Evolutionary conservation across 2,888 invertebrate species (phyloP).

Genomic region (Antheraea yamamai): DNA sequence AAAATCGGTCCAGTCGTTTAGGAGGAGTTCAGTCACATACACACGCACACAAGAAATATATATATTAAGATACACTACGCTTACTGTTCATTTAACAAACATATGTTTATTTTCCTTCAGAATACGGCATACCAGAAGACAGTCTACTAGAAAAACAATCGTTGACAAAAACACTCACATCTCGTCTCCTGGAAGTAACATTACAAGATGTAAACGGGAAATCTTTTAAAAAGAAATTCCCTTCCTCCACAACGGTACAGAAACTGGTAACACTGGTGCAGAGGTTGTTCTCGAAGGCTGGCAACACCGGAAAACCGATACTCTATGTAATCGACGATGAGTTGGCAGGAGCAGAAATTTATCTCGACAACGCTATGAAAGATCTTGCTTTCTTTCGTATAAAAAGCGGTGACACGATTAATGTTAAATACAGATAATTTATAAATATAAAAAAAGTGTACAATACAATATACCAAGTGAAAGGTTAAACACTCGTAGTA

Average conservation of each 20-base stretch:
- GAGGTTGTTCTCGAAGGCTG: slow-evolving; percentile 84
- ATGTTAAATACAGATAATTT: slow-evolving; percentile 84
- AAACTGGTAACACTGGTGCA: slow-evolving; percentile 91
- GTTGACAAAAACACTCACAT: slow-evolving; percentile 84
- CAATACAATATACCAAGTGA: no score
- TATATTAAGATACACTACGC: no score
- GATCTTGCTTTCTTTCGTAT: slow-evolving; percentile 92
- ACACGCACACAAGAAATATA: no score
- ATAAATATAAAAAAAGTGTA: not conserved
- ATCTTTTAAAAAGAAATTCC: slow-evolving; percentile 86
- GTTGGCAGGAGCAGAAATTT: slow-evolving; percentile 85
- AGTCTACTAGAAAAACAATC: slow-evolving; percentile 82
- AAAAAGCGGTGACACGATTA: slow-evolving; percentile 90
- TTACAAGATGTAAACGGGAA: slow-evolving; percentile 80
- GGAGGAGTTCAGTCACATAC: no score
- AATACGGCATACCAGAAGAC: slow-evolving; percentile 91
- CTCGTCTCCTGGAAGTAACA: slow-evolving; percentile 84
- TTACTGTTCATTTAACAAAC: no score
- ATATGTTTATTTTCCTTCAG: slow-evolving; percentile 67
- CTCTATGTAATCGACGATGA: slow-evolving; percentile 80
- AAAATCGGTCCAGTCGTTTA: no score
- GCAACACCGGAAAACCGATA: slow-evolving; percentile 61
- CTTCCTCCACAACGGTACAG: slow-evolving; percentile 90
- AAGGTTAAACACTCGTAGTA: no score
- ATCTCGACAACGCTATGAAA: slow-evolving; percentile 91